Conservation (phyloP, 2,888 invertebrate genomes). For the Neoitamus cyanurus region DNA sequence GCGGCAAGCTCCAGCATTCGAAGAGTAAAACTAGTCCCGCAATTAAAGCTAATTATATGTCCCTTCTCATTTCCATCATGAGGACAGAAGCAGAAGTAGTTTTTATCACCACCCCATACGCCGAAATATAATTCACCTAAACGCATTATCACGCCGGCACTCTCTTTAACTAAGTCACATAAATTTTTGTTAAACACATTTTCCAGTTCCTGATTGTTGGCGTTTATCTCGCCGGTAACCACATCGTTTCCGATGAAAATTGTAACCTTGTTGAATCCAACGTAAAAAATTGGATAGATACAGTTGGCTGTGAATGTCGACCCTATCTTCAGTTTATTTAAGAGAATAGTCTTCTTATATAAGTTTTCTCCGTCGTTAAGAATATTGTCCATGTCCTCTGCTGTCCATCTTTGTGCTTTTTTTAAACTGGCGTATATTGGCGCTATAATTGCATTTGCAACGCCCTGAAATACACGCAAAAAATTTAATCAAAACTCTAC, state of each 20-base stretch:
- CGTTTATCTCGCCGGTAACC: slow-evolving; percentile 26
- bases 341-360: slow-evolving; percentile 49
- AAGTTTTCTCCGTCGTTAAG: slow-evolving; percentile 52
- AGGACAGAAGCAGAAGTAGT: slow-evolving; percentile 49
- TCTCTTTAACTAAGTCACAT: slow-evolving; percentile 46
- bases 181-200: slow-evolving; percentile 20
- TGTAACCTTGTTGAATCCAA: slow-evolving; percentile 50
- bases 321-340: slow-evolving; percentile 48
- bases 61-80: slow-evolving; percentile 49
- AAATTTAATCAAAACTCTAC: too few species aligned
- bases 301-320: slow-evolving; percentile 53
- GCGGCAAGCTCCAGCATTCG: slow-evolving; percentile 9
- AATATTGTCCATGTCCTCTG: slow-evolving; percentile 50
- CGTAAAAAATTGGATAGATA: slow-evolving; percentile 53
- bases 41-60: not conserved
- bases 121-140: slow-evolving; percentile 50
- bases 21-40: slow-evolving; percentile 27
- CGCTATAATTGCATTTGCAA: slow-evolving; percentile 54
- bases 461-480: slow-evolving; percentile 50
- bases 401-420: slow-evolving; percentile 44
- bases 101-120: slow-evolving; percentile 52
- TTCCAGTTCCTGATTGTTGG: not conserved
- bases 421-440: slow-evolving; percentile 49
- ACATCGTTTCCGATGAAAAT: slow-evolving; percentile 50
- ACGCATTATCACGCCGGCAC: slow-evolving; percentile 51